Conservation (phyloP, 2,113 vertebrate genomes). For the Lepisosteus osseus region DNA sequence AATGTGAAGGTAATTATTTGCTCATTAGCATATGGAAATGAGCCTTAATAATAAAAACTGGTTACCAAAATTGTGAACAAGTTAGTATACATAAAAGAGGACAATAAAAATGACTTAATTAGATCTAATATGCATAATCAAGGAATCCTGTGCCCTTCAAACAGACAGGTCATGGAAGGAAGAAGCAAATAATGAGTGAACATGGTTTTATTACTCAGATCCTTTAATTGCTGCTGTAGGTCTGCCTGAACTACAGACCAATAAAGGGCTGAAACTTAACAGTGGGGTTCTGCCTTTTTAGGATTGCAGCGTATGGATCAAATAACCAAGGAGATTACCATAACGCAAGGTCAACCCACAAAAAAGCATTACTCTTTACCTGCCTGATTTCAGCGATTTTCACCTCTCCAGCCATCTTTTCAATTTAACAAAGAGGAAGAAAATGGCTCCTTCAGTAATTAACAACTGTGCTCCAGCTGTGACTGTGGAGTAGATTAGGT, state of each 20-base stretch:
- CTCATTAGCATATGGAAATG: constrained; percentile 68
- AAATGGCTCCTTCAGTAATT: too few relatives aligned
- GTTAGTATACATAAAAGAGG: constrained; percentile 34
- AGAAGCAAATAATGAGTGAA: constrained; percentile 22
- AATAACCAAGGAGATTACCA: neutral
- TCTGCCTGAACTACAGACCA: neutral
- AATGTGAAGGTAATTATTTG: constrained; percentile 67
- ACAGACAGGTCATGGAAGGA: constrained; percentile 4
- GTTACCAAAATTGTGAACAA: constrained; percentile 21
- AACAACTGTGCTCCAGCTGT: too few relatives aligned
- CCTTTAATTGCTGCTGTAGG: constrained; percentile 22
- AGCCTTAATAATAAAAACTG: constrained; percentile 53
- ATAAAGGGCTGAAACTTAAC: constrained; percentile 17
- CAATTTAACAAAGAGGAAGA: too few relatives aligned
- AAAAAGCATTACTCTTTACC: neutral
- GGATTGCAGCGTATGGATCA: neutral
- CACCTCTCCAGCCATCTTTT: too few relatives aligned
- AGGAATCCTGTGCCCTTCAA: constrained; percentile 25
- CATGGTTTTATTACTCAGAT: constrained; percentile 10
- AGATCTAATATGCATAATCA: constrained; percentile 48
- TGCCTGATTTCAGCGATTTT: too few relatives aligned
- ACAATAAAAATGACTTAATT: constrained; percentile 55
- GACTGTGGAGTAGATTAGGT: too few relatives aligned
- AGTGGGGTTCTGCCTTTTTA: neutral
- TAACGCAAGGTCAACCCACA: neutral